Base-by-base conservation (phyloP, 1,140 invertebrate species). In the Drosophila insularis region DNA sequence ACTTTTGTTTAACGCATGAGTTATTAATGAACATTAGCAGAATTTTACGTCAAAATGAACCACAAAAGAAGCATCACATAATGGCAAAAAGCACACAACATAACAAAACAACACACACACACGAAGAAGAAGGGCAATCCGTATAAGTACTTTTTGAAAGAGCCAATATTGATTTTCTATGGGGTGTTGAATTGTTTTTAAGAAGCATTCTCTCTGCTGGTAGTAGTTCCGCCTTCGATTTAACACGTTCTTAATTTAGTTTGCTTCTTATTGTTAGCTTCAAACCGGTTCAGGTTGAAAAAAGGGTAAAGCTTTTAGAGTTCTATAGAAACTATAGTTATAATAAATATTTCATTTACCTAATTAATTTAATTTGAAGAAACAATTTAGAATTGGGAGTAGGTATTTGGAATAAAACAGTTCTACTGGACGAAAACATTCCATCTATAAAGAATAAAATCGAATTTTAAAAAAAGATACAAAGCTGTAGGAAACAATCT, bases 21-120 rank as follows among this genome's bases (percentile, higher is more conserved):
- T 79, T 82, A 72, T 87, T 82, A 81, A 82, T 81, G 82, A 87
- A 86, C 81, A 86, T 81, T 81, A 68, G 74, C 68, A 70, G 82
- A 70, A 69, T 66, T 78, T 75, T 68, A 65, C 72, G 73, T 62
- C 62, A 63, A 43, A 27, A 32, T 43, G 63, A 37, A 37, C 59
- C 35, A 21, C 65, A 63, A 60, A 32, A 56, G 60, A 35, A 53
- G 14, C 50, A 68, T 63, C 65, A 37, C 50, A 40, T 27, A 75
- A 69, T 75, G 60, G 65, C 58, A 64, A 76, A 50, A 50, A 50
- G 43, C 43, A 50, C 7, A 50, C 72, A 76, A 76, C 74, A 35
- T n/a, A 65, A 50, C 65, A 68, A 76, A 68, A 35, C 31, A 65
- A 39, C 58, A 68, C 39, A 39, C 46, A 63, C 3, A 43, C 62